Base-by-base conservation (phyloP, 2,888 invertebrate genomes). In the Crematogaster levior region DNA sequence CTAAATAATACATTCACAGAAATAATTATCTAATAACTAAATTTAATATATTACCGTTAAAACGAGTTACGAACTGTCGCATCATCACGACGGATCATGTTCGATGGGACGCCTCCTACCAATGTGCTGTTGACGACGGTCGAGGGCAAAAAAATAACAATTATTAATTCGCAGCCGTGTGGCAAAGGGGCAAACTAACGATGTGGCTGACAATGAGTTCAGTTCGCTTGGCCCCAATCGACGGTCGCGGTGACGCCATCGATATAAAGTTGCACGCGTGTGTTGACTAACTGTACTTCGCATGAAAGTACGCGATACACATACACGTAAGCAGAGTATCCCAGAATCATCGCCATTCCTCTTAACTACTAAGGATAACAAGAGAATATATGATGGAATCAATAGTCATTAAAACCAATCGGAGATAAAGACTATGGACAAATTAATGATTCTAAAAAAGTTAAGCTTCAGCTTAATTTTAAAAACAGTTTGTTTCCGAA, bases 241-340 rank as follows among this genome's bases (percentile, higher is more conserved):
- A 68, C 58, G 74, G 30, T 48, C 80, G 80, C 40, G 84, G 85
- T 90, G 90, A 89, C 92, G 91, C 86, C 91, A 91, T 90, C 90
- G 90, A 89, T 89, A 85, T 89, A 89, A 91, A 89, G 87, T 88
- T 90, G 85, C 89, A 88, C 88, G 86, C 89, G 84, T 85, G 88
- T 84, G 86, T 89, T 89, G 90, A 87, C 86, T 92, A 92, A 92
- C 92, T 92, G 92, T 92, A 92, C 89, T 87, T 85, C 65, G 83
- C 65, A 85, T 87, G 87, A 83, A 85, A 84, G 85, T 84, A 86
- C 80, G 83, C 56, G 56, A 30, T 70, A 80, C 60, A 79, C 68
- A 9, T 70, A 65, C 53, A 53, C 65, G 30, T 53, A 43, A 65
- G 43, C 56, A 43, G 77, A 10, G 34, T 77, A 56, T 66, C 66